Base-by-base conservation (phyloP, 92 coral and sea anemone species). In the Plumapathes pennacea region DNA sequence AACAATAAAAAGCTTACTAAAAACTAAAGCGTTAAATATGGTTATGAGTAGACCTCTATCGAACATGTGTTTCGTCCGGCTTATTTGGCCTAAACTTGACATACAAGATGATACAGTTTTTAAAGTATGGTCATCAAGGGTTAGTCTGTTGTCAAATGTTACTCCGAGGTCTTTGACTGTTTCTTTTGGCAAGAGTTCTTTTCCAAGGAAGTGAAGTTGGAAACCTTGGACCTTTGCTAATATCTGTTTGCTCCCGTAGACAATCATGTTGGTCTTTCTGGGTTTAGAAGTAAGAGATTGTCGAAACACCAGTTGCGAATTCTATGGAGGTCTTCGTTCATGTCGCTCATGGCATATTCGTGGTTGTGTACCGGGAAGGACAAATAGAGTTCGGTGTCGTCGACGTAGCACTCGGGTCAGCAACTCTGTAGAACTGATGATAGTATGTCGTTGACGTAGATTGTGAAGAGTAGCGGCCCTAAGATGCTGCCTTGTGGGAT, bases 181-280 rank as follows among this genome's bases (percentile, higher is more conserved):
- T 21, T 25, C 47, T 12, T 17, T 43, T 2, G 72, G 74, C 15
- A 30, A 33, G 3, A 46, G 32, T 58, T 71, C 60, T 14, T 71
- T 71, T 25, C 61, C 60, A 9, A 71, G 50, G 3, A 71, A 24
- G 33, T 13, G 10, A 10, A 72, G 44, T 11, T 38, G 27, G 42
- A 72, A 50, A 15, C 62, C 54, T 31, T 50, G 32, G 5, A 65
- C 29, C 45, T 80, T 72, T 32, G 71, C 17, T 2, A 56, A 57
- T 76, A 80, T 72, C 41, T 63, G 65, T 20, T 72, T 25, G 26
- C 58, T 60, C 25, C 78, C 84, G 34, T 50, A 77, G 13, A 77
- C 38, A 51, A 70, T 42, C n/a, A 71, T 12, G 29, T 78, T 78
- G 19, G 80, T 62, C 46, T 78, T 60, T 57, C 62, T 3, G 84